Evolutionary conservation across 2,113 vertebrate species (phyloP).

Genomic region (Meleagris gallopavo): DNA sequence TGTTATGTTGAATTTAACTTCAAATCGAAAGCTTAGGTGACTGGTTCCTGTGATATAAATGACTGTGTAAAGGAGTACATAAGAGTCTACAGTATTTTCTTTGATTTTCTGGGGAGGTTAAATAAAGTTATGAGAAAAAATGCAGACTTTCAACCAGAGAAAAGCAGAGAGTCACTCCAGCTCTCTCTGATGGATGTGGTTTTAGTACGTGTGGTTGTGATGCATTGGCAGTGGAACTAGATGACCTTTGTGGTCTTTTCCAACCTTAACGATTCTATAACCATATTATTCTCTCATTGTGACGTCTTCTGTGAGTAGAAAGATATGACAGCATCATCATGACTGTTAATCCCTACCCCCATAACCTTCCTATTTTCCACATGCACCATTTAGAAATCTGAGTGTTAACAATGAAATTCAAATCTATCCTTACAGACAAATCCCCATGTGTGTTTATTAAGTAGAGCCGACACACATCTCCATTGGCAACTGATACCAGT

Average conservation of each 20-base stretch:
- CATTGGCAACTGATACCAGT: rapidly evolving
- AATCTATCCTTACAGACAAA: not conserved
- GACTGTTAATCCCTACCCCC: not conserved
- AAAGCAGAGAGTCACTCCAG: not conserved
- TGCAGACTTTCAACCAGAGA: constrained; percentile 14
- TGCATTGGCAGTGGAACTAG: too few species aligned
- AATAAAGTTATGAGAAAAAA: constrained; percentile 46
- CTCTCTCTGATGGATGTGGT: not conserved
- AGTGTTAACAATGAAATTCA: not conserved
- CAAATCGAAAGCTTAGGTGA: constrained; percentile 38
- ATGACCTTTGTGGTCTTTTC: too few species aligned
- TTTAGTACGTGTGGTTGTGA: too few species aligned
- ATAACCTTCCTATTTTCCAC: not conserved
- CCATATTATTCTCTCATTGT: not conserved
- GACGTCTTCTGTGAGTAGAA: not conserved
- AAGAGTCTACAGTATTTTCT: constrained; percentile 27
- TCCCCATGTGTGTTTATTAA: not conserved
- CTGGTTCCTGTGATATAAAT: constrained; percentile 16
- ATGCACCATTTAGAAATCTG: not conserved
- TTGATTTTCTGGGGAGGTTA: constrained; percentile 47
- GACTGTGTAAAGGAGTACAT: constrained; percentile 20
- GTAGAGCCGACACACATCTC: not conserved
- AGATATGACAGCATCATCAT: not conserved
- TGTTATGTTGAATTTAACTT: constrained; percentile 25
- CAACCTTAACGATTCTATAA: too few species aligned